A percentile compares a stretch with the other conserved stretches of the same genome.
phyloP scores from a whole-genome alignment of 2,113 vertebrate genomes.

The Poecile atricapillus region DNA sequence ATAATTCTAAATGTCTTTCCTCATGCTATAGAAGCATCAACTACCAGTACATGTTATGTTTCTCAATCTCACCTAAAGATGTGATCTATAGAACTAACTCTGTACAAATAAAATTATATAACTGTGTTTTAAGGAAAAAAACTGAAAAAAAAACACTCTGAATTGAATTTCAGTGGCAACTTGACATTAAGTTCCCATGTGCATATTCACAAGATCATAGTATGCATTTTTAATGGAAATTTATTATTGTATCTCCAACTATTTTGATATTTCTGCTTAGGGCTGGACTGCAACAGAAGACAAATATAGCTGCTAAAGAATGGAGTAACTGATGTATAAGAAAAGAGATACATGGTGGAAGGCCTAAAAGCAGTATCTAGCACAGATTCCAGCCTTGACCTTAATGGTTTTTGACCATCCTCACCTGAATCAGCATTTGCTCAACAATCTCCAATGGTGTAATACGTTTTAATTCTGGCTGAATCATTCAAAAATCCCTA shows the following conservation, averaged over 20 bases:
- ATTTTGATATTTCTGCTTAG: not conserved
- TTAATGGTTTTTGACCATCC: not conserved
- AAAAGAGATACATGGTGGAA: rapidly evolving
- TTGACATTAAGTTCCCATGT: not conserved
- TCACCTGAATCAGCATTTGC: not conserved
- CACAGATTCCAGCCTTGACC: not conserved
- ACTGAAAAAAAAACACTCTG: no score
- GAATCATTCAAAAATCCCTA: not conserved
- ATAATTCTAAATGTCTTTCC: not conserved
- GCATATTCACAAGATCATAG: not conserved
- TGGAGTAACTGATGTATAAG: not conserved
- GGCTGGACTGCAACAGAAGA: not conserved
- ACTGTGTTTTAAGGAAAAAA: not conserved
- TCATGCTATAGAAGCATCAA: not conserved
- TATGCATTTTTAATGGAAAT: not conserved
- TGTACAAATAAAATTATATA: not conserved
- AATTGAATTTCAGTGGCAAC: not conserved
- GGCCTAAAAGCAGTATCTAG: not conserved
- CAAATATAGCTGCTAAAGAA: not conserved
- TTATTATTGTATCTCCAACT: not conserved
- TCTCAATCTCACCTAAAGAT: not conserved
- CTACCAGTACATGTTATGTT: not conserved
- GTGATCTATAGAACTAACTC: not conserved
- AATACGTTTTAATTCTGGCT: not conserved
- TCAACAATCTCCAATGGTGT: not conserved